A percentile compares a stretch with the other conserved stretches of the same genome.
Conservation (phyloP, 2,113 vertebrate species). For the Corythaeola cristata region DNA sequence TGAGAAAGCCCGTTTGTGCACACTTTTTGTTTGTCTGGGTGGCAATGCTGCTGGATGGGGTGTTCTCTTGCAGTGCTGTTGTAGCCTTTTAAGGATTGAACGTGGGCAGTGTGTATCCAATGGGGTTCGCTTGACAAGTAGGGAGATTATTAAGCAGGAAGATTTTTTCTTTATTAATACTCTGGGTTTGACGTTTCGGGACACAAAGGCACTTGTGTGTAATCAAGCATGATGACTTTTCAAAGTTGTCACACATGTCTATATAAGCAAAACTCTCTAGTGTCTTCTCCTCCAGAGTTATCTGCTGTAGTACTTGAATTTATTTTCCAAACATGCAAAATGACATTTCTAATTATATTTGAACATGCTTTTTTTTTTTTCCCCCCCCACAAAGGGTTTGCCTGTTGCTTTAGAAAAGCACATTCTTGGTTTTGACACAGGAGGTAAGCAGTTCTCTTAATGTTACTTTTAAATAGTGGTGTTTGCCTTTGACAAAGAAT, state of each 20-base stretch:
- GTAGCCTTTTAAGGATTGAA: conserved; percentile 59
- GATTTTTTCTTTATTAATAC: background rate
- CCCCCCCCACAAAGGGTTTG: conserved; percentile 81
- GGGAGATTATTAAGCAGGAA: background rate
- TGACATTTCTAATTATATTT: background rate
- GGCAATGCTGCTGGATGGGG: background rate
- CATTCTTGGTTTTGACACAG: conserved; percentile 94
- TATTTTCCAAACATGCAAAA: background rate
- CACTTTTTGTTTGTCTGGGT: background rate
- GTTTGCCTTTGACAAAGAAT: background rate
- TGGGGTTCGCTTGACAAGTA: background rate
- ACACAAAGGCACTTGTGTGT: background rate
- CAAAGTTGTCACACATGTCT: background rate
- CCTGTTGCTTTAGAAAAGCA: conserved; percentile 94
- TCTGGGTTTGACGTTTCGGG: background rate
- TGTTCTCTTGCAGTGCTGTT: background rate
- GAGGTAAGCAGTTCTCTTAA: conserved; percentile 81
- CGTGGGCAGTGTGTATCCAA: background rate
- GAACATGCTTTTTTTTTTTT: background rate
- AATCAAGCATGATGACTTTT: accelerated
- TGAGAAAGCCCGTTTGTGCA: background rate
- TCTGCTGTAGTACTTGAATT: background rate
- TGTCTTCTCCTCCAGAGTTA: background rate
- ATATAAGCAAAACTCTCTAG: accelerated
- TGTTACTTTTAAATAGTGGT: background rate